Base-by-base conservation (phyloP, 2,797 vertebrate species). In the Macropodus opercularis region DNA sequence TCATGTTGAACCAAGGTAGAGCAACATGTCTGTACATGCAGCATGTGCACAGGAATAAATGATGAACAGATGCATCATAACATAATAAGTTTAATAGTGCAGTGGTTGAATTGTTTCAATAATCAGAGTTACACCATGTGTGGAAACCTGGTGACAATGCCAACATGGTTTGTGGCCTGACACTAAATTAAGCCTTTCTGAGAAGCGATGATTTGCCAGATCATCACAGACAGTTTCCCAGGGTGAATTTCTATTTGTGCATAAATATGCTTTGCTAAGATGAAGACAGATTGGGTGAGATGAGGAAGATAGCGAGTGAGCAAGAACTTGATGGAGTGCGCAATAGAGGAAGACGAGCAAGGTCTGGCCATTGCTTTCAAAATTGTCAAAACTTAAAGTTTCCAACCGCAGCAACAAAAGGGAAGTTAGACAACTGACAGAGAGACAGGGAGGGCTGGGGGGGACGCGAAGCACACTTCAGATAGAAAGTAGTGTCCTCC, bases 331-430 rank as follows among this genome's bases (percentile, higher is more conserved):
- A 83, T 77, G 69, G 38, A 73, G 75, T 83, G 79, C 65, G 86
- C 71, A 83, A 90, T 81, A 93, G 89, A 89, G 91, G 90, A 93
- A 92, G 89, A 64, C 65, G 35, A 75, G 67, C 57, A 60, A 51
- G 84, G 70, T 89, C 89, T 89, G 91, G 91, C 89, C 92, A 92
- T 75, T 85, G 82, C 85, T 92, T 89, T 90, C 84, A 90, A 85
- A 90, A 89, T 89, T 93, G 90, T 93, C 91, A 93, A 93, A 92
- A 94, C 87, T 83, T 89, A 72, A 93, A 93, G 91, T 94, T 94
- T 94, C 93, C 93, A 93, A 94, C 93, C 93, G 89, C 93, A 94
- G 70, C 40, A 73, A 89, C 85, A 92, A 90, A 93, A 90, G 90
- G 92, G 93, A 93, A 93, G 93, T 92, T 82, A 86, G 78, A 87